Conservation (phyloP, 2,888 invertebrate genomes). For the Lochmaea crataegi region DNA sequence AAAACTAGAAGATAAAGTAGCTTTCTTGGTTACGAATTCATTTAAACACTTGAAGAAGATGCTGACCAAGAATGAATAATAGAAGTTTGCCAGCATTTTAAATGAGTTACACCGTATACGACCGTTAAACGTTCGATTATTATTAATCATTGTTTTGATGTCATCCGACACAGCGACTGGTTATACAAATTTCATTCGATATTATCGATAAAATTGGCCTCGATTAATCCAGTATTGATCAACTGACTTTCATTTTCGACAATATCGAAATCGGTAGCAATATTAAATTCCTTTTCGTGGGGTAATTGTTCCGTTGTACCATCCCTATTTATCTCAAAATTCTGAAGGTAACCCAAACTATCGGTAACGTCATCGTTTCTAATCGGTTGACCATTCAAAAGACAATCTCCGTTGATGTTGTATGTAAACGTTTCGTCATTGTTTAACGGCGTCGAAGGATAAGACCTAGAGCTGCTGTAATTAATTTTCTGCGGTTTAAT, state of each 20-base stretch:
- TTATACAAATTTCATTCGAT: conserved; percentile 44
- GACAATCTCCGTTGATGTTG: conserved; percentile 60
- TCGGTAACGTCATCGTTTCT: conserved; percentile 47
- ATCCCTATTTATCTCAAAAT: conserved; percentile 49
- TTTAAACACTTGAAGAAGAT: too few species aligned
- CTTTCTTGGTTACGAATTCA: too few species aligned
- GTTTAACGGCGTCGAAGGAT: conserved; percentile 78
- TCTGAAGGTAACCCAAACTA: conserved; percentile 38
- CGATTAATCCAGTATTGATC: conserved; percentile 53
- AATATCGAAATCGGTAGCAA: conserved; percentile 49
- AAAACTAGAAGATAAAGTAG: too few species aligned
- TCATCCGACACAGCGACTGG: conserved; percentile 5
- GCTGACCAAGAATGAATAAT: too few species aligned
- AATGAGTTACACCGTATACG: background rate
- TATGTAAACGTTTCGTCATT: conserved; percentile 61
- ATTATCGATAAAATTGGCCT: conserved; percentile 53
- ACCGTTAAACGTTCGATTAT: background rate
- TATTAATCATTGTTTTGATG: background rate
- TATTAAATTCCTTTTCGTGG: conserved; percentile 45
- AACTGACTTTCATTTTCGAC: conserved; percentile 51
- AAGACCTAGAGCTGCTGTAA: conserved; percentile 73
- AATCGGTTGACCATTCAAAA: conserved; percentile 64
- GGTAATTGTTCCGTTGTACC: conserved; percentile 41
- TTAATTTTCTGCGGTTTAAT: conserved; percentile 62
- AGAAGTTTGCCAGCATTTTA: too few species aligned